These are phyloP conservation scores for Cranoglanis bouderius DNA, from an alignment of 2,113 vertebrate genomes.

Conservation along the genomic window DNA sequence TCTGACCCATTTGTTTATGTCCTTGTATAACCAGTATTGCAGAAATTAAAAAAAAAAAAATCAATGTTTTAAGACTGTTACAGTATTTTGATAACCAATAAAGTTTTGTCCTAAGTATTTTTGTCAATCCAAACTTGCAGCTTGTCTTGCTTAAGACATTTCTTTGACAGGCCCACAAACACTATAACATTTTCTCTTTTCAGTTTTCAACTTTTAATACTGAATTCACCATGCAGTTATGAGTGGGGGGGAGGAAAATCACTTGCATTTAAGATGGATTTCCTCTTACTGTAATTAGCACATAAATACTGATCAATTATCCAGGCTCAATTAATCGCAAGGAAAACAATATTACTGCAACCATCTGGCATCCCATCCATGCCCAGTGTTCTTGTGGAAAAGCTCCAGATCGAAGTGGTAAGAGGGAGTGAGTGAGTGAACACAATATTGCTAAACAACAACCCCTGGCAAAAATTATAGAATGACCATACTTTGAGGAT, in stretches of 20 bases:
- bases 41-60: slow-evolving; percentile 64
- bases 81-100: slow-evolving; percentile 84
- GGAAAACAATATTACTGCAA: background rate
- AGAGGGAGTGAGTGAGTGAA: too few relatives aligned
- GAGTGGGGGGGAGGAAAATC: too few relatives aligned
- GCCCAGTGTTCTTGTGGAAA: background rate
- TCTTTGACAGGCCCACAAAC: background rate
- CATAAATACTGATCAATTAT: background rate
- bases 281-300: background rate
- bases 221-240: background rate
- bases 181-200: background rate
- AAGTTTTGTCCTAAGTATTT: slow-evolving; percentile 74
- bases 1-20: slow-evolving; percentile 32
- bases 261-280: background rate
- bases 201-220: background rate
- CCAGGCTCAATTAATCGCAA: background rate
- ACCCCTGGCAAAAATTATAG: too few relatives aligned
- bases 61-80: slow-evolving; percentile 68
- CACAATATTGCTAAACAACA: background rate
- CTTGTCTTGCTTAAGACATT: slow-evolving; percentile 32
- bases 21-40: slow-evolving; percentile 64
- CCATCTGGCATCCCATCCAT: background rate
- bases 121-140: slow-evolving; percentile 58
- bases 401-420: background rate
- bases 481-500: too few relatives aligned